Evolutionary conservation across 2,888 invertebrate species (phyloP).

Genomic region (Heliconius erato): DNA sequence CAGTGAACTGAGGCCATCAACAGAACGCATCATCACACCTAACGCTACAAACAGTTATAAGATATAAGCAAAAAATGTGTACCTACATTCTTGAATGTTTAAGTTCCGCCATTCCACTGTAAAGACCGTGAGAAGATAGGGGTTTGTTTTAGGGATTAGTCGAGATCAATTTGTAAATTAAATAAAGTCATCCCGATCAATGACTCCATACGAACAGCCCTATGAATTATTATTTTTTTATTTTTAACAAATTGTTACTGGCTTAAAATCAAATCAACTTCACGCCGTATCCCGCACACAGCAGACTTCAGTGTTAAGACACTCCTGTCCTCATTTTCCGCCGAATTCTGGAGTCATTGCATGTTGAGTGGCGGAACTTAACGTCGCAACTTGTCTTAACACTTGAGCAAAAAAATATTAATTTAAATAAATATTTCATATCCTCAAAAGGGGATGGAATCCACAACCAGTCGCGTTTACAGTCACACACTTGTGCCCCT

Average conservation of each 20-base stretch:
- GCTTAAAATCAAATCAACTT: too few species aligned
- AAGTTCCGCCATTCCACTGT: not conserved
- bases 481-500: too few species aligned
- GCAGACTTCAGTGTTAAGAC: not conserved
- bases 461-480: not conserved
- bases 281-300: not conserved
- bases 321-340: not conserved
- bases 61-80: conserved; percentile 24
- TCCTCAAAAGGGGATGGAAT: not conserved
- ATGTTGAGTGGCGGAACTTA: not conserved
- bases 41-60: conserved; percentile 37
- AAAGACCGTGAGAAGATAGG: conserved; percentile 9
- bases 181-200: not conserved
- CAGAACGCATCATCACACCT: conserved; percentile 20
- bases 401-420: not conserved
- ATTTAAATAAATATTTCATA: too few species aligned
- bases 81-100: conserved; percentile 22
- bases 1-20: conserved; percentile 36
- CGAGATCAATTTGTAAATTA: not conserved
- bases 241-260: too few species aligned
- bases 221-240: not conserved
- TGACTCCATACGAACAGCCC: not conserved
- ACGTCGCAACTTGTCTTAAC: not conserved
- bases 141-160: not conserved
- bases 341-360: not conserved